A percentile compares a stretch with the other conserved stretches of the same genome.
Conservation (phyloP, 35 echinoderm and acorn worm genomes). For the Lytechinus variegatus region DNA sequence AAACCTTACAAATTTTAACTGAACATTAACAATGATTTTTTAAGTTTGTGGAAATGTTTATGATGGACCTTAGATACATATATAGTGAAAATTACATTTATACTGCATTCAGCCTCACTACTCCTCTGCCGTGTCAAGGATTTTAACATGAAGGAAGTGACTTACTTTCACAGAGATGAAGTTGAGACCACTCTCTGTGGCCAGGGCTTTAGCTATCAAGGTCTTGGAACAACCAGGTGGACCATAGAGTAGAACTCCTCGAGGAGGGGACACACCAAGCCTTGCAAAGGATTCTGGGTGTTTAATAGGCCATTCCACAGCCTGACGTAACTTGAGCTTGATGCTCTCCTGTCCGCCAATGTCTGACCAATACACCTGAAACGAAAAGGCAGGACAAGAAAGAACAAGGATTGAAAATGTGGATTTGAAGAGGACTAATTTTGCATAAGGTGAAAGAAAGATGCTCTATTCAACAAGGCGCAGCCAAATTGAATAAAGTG, state of each 20-base stretch:
- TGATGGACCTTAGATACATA: too few species aligned
- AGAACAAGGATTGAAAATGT: too few species aligned
- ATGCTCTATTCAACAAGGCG: too few species aligned
- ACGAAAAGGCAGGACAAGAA: neutral
- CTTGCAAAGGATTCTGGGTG: conserved; percentile 90
- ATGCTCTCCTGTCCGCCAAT: conserved; percentile 80
- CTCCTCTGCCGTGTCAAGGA: too few species aligned
- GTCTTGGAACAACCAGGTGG: conserved; percentile 97
- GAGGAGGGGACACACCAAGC: conserved; percentile 87
- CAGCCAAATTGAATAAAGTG: too few species aligned
- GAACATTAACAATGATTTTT: too few species aligned
- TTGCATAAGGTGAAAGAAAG: too few species aligned
- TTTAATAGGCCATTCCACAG: conserved; percentile 97
- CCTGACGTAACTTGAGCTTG: conserved; percentile 91
- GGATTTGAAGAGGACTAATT: too few species aligned
- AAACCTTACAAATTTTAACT: too few species aligned
- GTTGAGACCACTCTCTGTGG: conserved; percentile 92
- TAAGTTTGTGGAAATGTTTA: too few species aligned
- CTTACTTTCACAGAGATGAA: conserved; percentile 93
- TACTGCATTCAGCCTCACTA: too few species aligned
- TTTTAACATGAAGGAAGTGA: neutral
- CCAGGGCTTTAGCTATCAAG: conserved; percentile 92
- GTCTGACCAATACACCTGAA: conserved; percentile 96
- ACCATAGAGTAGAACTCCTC: conserved; percentile 86
- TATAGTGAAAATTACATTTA: too few species aligned